Evolutionary conservation across 2,888 invertebrate genomes (phyloP).

Genomic region (Cantharis rustica): DNA sequence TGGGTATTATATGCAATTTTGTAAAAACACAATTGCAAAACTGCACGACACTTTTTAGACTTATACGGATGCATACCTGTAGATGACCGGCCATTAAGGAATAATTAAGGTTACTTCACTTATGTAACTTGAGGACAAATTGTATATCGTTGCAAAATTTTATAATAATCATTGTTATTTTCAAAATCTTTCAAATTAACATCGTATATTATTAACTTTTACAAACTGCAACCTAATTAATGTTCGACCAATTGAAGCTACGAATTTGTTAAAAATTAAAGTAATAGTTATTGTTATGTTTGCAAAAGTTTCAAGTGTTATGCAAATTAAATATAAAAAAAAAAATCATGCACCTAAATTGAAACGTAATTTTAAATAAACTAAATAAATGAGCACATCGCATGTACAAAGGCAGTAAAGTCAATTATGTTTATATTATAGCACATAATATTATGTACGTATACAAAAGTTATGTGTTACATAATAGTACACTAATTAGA

Average conservation of each 20-base stretch:
- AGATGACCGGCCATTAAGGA: constrained; percentile 8
- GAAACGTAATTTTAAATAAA: not conserved
- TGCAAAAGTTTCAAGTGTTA: not conserved
- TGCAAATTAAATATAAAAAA: not conserved
- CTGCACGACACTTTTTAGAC: constrained; percentile 1
- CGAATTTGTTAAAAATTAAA: too few species aligned
- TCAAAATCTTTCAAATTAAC: too few species aligned
- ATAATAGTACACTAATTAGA: constrained; percentile 4
- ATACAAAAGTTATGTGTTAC: not conserved
- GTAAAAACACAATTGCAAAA: not conserved
- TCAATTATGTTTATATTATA: constrained; percentile 20
- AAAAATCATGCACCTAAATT: not conserved
- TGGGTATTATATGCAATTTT: not conserved
- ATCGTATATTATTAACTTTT: too few species aligned
- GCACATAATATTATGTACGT: too few species aligned
- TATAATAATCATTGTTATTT: not conserved
- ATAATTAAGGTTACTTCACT: constrained; percentile 7
- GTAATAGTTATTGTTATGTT: not conserved
- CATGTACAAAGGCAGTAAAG: constrained; percentile 6
- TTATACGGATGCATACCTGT: constrained; percentile 8
- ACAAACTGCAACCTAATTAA: too few species aligned
- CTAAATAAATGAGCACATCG: constrained; percentile 2
- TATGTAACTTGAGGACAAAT: constrained; percentile 3
- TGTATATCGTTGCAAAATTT: not conserved
- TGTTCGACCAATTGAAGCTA: too few species aligned